Evolutionary conservation across 2,113 vertebrate genomes (phyloP).

Genomic region (Trichomycterus rosablanca): DNA sequence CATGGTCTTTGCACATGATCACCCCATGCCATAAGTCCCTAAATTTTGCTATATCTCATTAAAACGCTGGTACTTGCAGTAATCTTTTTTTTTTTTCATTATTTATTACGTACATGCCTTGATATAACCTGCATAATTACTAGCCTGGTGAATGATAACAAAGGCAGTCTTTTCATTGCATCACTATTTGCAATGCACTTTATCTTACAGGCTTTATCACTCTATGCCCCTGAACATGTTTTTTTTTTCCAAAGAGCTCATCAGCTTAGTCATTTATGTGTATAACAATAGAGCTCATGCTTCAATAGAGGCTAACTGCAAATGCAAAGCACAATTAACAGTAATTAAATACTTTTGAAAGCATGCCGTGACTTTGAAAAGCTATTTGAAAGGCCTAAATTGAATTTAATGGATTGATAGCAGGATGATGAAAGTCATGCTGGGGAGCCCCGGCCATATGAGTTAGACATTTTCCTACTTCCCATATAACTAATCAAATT

Average conservation of each 20-base stretch:
- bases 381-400: conserved; percentile 67
- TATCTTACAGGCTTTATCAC: conserved; percentile 46
- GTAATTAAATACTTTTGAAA: conserved; percentile 76
- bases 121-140: conserved; percentile 31
- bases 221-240: conserved; percentile 12
- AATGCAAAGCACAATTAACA: conserved; percentile 81
- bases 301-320: conserved; percentile 72
- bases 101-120: conserved; percentile 7
- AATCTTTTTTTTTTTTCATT: conserved; percentile 32
- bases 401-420: conserved; percentile 63
- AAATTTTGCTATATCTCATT: conserved; percentile 18
- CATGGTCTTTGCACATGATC: conserved; percentile 10
- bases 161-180: conserved; percentile 17
- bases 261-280: conserved; percentile 69
- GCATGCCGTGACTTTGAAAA: conserved; percentile 64
- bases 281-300: conserved; percentile 67
- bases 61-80: conserved; percentile 23
- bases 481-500: no score
- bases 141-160: conserved; percentile 19
- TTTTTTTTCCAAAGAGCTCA: conserved; percentile 41
- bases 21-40: conserved; percentile 1
- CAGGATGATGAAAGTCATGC: conserved; percentile 46
- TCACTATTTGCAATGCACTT: conserved; percentile 53
- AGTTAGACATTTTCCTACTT: no score
- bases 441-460: no score